Base-by-base conservation (phyloP, 2,797 vertebrate species). In the Tamandua tetradactyla region DNA sequence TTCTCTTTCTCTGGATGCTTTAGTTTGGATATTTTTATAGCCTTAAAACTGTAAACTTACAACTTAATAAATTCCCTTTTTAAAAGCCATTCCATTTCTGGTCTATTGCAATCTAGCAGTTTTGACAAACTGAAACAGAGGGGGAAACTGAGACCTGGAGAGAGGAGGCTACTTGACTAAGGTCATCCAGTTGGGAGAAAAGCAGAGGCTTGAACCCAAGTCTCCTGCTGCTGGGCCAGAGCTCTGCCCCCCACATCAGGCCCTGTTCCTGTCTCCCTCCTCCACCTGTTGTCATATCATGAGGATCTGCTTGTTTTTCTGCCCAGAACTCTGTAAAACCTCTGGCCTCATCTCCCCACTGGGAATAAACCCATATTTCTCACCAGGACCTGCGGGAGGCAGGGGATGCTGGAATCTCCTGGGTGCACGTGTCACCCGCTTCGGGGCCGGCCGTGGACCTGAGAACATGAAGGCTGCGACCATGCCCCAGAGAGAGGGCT, bases 221-320 rank as follows among this genome's bases (percentile, higher is more conserved):
- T 14, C 18, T 59, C 25, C 59, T 17, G 37, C 59, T 5, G 47
- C 64, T 4, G 3, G 32, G 4, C 14, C 49, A 13, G 59, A 44
- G 42, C 30, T 32, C 80, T 14, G 15, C 15, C 27, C 27, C 11
- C 22, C 32, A 17, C 40, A 0, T 25, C 76, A 7, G 0, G 0
- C 20, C 76, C 7, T 3, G 74, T 18, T 69, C 20, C 68, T 32
- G 20, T 35, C 27, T 3, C 1, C 49, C 37, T 75, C 72, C 11
- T 62, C 42, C 52, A 87, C 72, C 85, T 37, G 52, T 55, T 22
- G 10, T 57, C 35, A 25, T 1, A 0, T 49, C 61, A 25, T 0
- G n/a, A 78, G 2, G 13, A 69, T 35, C 76, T 82, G 84, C n/a
- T 91, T 69, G 35, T 66, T 85, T 92, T n/a, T 59, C 68, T 87